phyloP scores from a whole-genome alignment of 1,140 invertebrate genomes.

The Tetramorium simillimum region DNA sequence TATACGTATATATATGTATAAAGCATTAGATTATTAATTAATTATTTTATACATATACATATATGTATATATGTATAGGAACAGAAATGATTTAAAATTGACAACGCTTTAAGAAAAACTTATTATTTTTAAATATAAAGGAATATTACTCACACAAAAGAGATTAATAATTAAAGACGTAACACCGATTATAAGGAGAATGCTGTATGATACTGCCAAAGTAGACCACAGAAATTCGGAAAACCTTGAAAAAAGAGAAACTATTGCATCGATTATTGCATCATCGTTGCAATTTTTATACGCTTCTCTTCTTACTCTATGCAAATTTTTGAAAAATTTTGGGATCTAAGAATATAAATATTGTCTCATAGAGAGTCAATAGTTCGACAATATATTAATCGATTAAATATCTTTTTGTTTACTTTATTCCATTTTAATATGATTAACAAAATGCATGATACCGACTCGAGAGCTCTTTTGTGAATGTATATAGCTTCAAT shows the following conservation, averaged over 20 bases:
- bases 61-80: background rate
- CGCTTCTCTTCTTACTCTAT: background rate
- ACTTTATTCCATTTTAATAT: background rate
- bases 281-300: background rate
- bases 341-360: background rate
- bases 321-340: background rate
- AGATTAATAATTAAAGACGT: constrained; percentile 35
- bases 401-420: background rate
- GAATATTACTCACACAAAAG: constrained; percentile 32
- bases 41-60: background rate
- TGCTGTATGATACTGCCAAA: constrained; percentile 15
- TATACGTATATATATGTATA: too few species aligned
- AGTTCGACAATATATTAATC: background rate
- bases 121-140: background rate
- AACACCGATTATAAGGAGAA: constrained; percentile 36
- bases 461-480: constrained; percentile 50
- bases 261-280: background rate
- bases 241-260: constrained; percentile 40
- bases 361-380: background rate
- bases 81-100: background rate
- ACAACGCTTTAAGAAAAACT: background rate
- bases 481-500: constrained; percentile 42
- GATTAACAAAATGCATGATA: background rate
- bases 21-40: too few species aligned
- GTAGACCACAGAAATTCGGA: constrained; percentile 29